Base-by-base conservation (phyloP, 1,140 invertebrate species). In the Drosophila triauraria region DNA sequence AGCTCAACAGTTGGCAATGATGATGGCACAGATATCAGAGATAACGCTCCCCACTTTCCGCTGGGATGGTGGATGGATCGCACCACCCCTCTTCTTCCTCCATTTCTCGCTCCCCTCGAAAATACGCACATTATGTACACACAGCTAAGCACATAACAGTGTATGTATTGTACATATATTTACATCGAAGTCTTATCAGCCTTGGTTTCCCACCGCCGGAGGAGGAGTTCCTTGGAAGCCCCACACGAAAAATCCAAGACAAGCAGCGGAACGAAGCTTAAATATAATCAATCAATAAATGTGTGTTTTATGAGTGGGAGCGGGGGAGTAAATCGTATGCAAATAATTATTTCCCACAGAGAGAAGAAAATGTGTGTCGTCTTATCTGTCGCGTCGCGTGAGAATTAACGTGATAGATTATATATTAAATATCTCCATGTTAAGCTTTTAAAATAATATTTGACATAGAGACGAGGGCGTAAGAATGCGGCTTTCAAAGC, bases 11-110 rank as follows among this genome's bases (percentile, higher is more conserved):
- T 68, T 77, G 71, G 72, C 61, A 76, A 48, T 56, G 56, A 77
- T 77, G 75, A 77, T 76, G 74, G 75, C 75, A 77, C 62, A 68
- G 75, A 77, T 77, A 68, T 56, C 63, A 77, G 72, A 59, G 75
- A 77, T 77, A 77, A 40, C 38, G 43, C 58, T 56, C 60, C 71
- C 30, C 71, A 58, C 40, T 53, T 44, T 56, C 35, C 23, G 53
- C 35, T 27, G 53, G 51, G 48, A 53, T 53, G 40, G 25, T 53
- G 40, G 25, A 13, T n/a, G 25, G 51, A 75, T 63, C 32, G 40
- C 30, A 40, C 51, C 57, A 58, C 12, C 35, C n/a, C 35, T 23
- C 12, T 23, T 47, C 47, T 10, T 10, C 17, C 48, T 23, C 13
- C 38, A 2, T 13, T 32, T 15, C 12, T 12, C 13, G 6, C 32